A percentile compares a stretch with the other conserved stretches of the same genome.
phyloP scores from a whole-genome alignment of 2,888 invertebrate species.

The Drymonia ruficornis region DNA sequence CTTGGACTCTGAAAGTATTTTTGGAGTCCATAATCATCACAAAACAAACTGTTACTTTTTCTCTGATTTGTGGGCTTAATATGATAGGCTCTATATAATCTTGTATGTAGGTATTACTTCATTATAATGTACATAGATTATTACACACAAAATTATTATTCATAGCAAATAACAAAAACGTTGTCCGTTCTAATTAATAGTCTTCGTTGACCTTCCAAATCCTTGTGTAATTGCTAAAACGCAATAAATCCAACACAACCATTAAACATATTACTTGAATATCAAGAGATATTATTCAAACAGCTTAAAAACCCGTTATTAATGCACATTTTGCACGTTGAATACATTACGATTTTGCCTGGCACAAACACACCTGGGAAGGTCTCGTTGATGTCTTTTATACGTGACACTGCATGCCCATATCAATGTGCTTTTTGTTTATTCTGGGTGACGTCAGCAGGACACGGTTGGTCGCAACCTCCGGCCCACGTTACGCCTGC shows the following conservation, averaged over 20 bases:
- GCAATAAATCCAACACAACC: constrained; percentile 4
- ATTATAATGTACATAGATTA: too few relatives aligned
- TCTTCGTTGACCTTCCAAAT: constrained; percentile 5
- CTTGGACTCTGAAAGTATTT: too few relatives aligned
- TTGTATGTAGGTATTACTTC: too few relatives aligned
- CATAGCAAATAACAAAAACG: background rate
- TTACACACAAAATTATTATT: background rate
- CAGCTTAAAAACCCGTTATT: background rate
- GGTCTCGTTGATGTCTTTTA: constrained; percentile 48
- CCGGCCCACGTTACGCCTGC: constrained; percentile 56
- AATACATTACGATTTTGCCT: background rate
- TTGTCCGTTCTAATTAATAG: background rate
- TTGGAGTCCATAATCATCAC: too few relatives aligned
- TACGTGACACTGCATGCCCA: constrained; percentile 14
- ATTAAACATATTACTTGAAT: background rate
- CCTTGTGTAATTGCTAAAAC: constrained; percentile 1
- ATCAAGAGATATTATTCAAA: background rate
- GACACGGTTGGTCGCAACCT: constrained; percentile 44
- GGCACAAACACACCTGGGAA: background rate
- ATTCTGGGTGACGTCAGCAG: constrained; percentile 44
- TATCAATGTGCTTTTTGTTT: constrained; percentile 13
- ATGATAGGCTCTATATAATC: too few relatives aligned
- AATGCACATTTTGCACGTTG: background rate
- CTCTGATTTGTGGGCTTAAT: too few relatives aligned
- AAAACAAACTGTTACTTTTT: too few relatives aligned